Evolutionary conservation across 1,140 invertebrate species (phyloP).

Genomic region (Hylaeus anthracinus): DNA sequence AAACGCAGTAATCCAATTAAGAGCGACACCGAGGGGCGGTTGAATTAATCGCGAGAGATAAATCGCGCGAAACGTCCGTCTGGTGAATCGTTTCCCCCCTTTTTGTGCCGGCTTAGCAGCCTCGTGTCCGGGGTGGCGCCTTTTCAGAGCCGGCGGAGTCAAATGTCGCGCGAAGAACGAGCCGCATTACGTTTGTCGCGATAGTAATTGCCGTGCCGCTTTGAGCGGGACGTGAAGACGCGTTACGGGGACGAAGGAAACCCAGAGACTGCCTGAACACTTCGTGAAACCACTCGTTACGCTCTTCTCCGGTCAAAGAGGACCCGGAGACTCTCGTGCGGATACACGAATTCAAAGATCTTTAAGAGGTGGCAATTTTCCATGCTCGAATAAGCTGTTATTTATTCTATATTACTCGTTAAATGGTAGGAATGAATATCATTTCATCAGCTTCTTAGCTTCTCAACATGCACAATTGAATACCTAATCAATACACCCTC

Average conservation of each 20-base stretch:
- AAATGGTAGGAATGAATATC: too few species aligned
- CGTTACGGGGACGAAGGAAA: background rate
- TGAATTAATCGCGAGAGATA: constrained; percentile 43
- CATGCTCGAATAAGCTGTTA: too few species aligned
- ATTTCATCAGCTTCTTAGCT: too few species aligned
- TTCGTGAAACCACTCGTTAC: constrained; percentile 9
- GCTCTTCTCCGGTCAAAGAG: background rate
- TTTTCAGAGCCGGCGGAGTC: constrained; percentile 42
- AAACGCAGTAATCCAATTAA: constrained; percentile 44
- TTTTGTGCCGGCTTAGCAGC: constrained; percentile 24
- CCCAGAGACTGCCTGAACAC: background rate
- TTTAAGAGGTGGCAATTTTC: too few species aligned
- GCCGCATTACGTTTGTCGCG: constrained; percentile 40
- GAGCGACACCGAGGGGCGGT: constrained; percentile 27
- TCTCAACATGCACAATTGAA: too few species aligned
- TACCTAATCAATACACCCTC: too few species aligned
- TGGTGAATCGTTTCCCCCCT: constrained; percentile 22
- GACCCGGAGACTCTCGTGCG: too few species aligned
- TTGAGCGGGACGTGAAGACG: constrained; percentile 17
- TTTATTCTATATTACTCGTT: too few species aligned
- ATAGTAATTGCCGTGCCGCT: constrained; percentile 53
- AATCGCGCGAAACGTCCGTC: constrained; percentile 39
- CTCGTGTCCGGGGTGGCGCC: constrained; percentile 21
- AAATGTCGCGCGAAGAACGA: constrained; percentile 32
- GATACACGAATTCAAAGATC: too few species aligned